Evolutionary conservation across 2,888 invertebrate species (phyloP).

Genomic region (Ophion ellenae): DNA sequence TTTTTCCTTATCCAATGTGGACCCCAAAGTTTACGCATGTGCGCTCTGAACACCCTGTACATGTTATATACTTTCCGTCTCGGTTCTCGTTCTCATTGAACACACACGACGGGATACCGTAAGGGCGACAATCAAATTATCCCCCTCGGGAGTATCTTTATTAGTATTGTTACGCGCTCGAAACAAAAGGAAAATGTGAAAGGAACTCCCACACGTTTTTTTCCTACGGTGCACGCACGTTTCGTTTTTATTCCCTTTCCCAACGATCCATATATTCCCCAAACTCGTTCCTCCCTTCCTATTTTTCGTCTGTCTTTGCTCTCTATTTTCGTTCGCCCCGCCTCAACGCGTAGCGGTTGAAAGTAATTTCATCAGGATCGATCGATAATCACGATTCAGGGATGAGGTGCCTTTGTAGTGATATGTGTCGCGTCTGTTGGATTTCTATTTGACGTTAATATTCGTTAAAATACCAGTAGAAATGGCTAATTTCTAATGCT

Average conservation of each 20-base stretch:
- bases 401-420: too few relatives aligned
- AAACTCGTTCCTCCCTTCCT: not conserved
- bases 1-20: not conserved
- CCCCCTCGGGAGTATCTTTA: conserved; percentile 60
- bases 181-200: conserved; percentile 52
- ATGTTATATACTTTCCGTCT: conserved; percentile 9
- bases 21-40: not conserved
- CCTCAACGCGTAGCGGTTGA: not conserved
- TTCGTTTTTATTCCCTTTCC: conserved; percentile 19
- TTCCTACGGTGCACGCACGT: not conserved
- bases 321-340: not conserved
- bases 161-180: conserved; percentile 54
- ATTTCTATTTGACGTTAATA: too few relatives aligned
- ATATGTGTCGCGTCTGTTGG: too few relatives aligned
- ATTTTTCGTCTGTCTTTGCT: not conserved
- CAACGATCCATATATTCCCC: not conserved
- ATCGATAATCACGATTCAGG: not conserved
- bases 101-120: conserved; percentile 14
- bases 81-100: not conserved
- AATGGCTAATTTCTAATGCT: too few relatives aligned
- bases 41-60: not conserved
- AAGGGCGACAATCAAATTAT: conserved; percentile 63
- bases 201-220: conserved; percentile 26
- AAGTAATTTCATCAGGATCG: not conserved
- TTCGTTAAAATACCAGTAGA: too few relatives aligned